Base-by-base conservation (phyloP, 2,888 invertebrate genomes). In the Crocallis elinguaria region DNA sequence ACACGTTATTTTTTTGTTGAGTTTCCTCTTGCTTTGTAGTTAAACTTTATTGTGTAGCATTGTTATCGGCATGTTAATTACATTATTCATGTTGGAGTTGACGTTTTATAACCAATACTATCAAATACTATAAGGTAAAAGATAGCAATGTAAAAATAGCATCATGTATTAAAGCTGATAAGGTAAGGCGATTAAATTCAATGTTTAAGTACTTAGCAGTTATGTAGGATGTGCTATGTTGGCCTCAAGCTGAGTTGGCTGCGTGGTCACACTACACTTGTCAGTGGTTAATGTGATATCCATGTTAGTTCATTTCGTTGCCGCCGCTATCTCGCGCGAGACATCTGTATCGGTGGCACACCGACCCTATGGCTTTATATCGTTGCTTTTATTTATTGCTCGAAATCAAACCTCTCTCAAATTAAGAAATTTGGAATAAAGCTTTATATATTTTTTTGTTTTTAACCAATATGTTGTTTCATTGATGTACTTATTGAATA, bases 331-430 rank as follows among this genome's bases (percentile, higher is more conserved):
- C 90, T 74, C 62, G 43, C 58, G 55, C 63, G 68, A 77, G 88
- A 89, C 90, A 89, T 88, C 89, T 89, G 88, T 88, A 88, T 88
- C 89, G 79, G 88, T 83, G 86, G 88, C 86, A 81, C 78, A 75
- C 73, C 74, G 79, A 73, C 77, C 82, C 79, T 80, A 82, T 82
- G 78, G 82, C 86, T 86, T 84, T 88, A 89, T 85, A 82, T 82
- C 82, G 82, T 77, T 75, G 65, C 77, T 71, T 48, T 85, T 86
- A 89, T 89, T 89, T 89, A 89, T 88, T 82, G 77, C 82, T 69
- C 69, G 69, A 77, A 71, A 52, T 51, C 59, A 61, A 63, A 57
- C 84, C 77, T 71, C 73, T 75, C 67, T 75, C 73, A 75, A 81
- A 78, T 84, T 82, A 73, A 76, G 66, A 76, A 76, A 72, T 71